Evolutionary conservation across 1,140 invertebrate genomes (phyloP), one percentile per base, ranked within the genome.

Genomic region (Apis cerana): DNA sequence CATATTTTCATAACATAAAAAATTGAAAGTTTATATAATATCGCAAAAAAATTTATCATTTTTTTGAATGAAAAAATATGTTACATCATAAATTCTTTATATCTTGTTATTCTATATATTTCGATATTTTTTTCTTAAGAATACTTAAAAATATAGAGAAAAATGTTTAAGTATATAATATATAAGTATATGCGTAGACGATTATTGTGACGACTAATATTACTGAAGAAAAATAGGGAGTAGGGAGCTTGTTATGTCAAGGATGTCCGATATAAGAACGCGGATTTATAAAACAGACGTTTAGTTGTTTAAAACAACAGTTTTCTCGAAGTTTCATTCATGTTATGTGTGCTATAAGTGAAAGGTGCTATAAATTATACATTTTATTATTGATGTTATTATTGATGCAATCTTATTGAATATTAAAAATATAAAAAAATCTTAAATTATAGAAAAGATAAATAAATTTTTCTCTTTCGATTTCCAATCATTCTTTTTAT

Each of bases 161-260:
- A 54, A 75, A 11, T 23, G 4, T 69, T 23, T 4, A 43, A 52
- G 10, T 68, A 58, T 59, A 82, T 43, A 76, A 52, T 70, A 68
- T 23, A 72, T 74, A 59, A 54, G 27, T 27, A 27, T 27, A 74
- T 48, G 59, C 61, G 78, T 76, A 72, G 61, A 84, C 33, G 76
- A 75, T 79, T 69, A 82, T 76, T 76, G 23, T 75, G 72, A 43
- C 17, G 56, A 76, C 1, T 64, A 27, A 27, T 56, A 65, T 62
- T 80, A 80, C n/a, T 19, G 19, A 68, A 83, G 77, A 75, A 85
- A 84, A 88, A 83, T 78, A 61, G 61, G 50, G 76, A 85, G 85
- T 89, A 89, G 81, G 86, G 80, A 83, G 77, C 52, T 80, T 74
- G 74, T 84, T 81, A 82, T 76, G 84, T 89, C 86, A 88, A 89